Percentiles rank a stretch among this genome's conserved stretches.
These are phyloP conservation scores for Heterocephalus glaber DNA, from an alignment of 2,113 vertebrate species.

Conservation along the genomic window DNA sequence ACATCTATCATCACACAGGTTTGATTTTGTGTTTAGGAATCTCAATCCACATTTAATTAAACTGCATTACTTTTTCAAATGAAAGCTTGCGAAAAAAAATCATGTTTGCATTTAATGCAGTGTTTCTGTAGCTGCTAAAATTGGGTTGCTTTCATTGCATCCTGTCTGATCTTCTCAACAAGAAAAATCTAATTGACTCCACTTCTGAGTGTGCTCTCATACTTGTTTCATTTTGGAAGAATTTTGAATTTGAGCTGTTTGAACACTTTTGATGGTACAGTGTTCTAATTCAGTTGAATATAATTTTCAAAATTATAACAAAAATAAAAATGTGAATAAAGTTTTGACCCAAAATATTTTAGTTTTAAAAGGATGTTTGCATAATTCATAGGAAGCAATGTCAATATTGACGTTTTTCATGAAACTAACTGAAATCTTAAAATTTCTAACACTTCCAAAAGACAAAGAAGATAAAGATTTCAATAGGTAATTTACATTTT, in stretches of 20 bases:
- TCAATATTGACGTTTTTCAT: not conserved
- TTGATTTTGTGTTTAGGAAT: constrained; percentile 55
- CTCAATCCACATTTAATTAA: constrained; percentile 82
- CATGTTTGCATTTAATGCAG: constrained; percentile 51
- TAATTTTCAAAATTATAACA: constrained; percentile 4
- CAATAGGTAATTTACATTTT: not conserved
- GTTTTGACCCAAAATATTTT: not conserved
- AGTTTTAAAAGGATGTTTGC: not conserved
- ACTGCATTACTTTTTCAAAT: constrained; percentile 74
- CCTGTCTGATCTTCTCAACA: constrained; percentile 48
- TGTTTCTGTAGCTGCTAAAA: constrained; percentile 45
- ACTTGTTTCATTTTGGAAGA: not conserved
- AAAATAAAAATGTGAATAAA: constrained; percentile 40
- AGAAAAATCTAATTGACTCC: not conserved
- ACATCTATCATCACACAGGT: constrained; percentile 66
- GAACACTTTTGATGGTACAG: not conserved
- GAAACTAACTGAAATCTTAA: not conserved
- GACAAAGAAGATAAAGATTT: not conserved
- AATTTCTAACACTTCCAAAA: not conserved
- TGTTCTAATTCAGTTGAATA: not conserved
- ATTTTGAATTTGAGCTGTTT: not conserved
- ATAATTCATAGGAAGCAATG: not conserved
- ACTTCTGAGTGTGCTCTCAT: not conserved
- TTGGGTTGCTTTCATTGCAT: constrained; percentile 66
- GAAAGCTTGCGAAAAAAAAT: constrained; percentile 52